Base-by-base conservation (phyloP, 2,113 vertebrate species). In the Sylvia atricapilla region DNA sequence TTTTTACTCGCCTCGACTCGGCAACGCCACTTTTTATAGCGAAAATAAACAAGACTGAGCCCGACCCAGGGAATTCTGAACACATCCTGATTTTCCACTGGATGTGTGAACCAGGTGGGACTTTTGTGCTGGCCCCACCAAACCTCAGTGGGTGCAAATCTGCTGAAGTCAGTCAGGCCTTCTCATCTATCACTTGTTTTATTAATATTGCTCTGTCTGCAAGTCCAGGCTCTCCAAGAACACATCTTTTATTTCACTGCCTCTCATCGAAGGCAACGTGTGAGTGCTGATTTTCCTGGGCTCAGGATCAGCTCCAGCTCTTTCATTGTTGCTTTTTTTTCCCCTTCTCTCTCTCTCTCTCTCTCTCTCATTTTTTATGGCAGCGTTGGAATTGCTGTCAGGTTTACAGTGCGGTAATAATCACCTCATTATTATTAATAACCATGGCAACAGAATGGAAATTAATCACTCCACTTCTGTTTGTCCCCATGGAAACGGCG, bases 361-460 rank as follows among this genome's bases (percentile, higher is more conserved):
- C 35, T 28, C n/a, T 56, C 31, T 14, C 67, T 56, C 64, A 14
- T 84, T 81, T 47, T 77, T 73, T 81, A 94, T 96, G 62, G 84
- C 91, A 75, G 68, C 2, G 2, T 88, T 96, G 93, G 91, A 96
- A 95, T 97, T 58, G 90, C 90, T 92, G 77, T 82, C 76, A 92
- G 89, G 86, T 95, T 93, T 96, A 95, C 80, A 88, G 89, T 37
- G 72, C 59, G 16, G 95, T 84, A 96, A 97, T 94, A 97, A 96
- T 97, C 97, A 96, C 96, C 95, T 97, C 96, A 97, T 97, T 97
- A 97, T 97, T 97, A 97, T 97, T 97, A 98, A 97, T 96, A 96
- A 92, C 96, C 97, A 97, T 97, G 88, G 97, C 94, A 97, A 98
- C 97, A 96, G 93, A 96, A 96, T 96, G 91, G 94, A 95, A 97